Evolutionary conservation across 2,797 vertebrate genomes (phyloP).

Genomic region (Cossypha niveicapilla): DNA sequence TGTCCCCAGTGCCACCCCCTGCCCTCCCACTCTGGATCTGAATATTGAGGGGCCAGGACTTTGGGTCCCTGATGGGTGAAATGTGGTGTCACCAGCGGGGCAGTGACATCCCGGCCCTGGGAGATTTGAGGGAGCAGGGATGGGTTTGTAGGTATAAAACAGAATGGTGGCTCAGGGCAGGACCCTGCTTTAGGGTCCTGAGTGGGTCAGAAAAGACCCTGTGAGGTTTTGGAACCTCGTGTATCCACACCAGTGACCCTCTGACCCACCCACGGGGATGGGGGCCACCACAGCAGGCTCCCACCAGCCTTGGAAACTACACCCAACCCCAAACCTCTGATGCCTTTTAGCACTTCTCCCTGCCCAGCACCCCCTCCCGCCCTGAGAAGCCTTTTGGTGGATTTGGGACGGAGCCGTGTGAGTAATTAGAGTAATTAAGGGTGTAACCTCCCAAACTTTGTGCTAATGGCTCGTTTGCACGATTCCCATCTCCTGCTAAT

Average conservation of each 20-base stretch:
- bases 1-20: accelerated
- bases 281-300: accelerated
- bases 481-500: not conserved
- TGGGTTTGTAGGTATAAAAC: not conserved
- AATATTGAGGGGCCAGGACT: accelerated
- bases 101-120: not conserved
- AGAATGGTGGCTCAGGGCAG: not conserved
- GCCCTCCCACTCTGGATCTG: accelerated
- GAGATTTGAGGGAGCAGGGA: accelerated
- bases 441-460: not conserved
- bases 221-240: too few relatives aligned
- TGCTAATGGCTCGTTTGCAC: not conserved
- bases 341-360: not conserved
- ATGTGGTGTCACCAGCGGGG: accelerated
- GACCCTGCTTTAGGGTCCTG: accelerated
- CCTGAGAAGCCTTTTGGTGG: not conserved
- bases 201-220: not conserved
- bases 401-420: not conserved
- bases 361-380: not conserved
- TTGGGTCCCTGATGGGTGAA: not conserved
- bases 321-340: accelerated
- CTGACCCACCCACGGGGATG: accelerated
- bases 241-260: accelerated
- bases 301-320: accelerated
- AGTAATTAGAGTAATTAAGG: not conserved